Evolutionary conservation across 2,888 invertebrate genomes (phyloP).

Genomic region (Cryptocephalus moraei): DNA sequence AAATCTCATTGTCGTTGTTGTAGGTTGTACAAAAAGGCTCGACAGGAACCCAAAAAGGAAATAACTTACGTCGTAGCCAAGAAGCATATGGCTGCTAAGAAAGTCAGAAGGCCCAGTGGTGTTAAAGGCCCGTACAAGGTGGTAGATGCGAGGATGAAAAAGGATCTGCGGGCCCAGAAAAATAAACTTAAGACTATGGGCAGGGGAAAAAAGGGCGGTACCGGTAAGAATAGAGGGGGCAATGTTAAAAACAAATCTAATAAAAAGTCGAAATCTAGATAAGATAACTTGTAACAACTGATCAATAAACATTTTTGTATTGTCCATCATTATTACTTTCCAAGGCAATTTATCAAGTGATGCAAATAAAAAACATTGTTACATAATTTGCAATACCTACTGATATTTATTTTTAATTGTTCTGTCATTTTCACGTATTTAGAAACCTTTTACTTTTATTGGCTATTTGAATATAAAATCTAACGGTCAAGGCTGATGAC

Average conservation of each 20-base stretch:
- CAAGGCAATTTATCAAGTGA: no score
- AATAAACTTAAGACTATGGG: conserved; percentile 28
- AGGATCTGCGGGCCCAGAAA: conserved; percentile 69
- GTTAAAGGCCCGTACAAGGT: conserved; percentile 87
- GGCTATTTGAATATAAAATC: conserved; percentile 38
- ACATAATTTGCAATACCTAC: conserved; percentile 3
- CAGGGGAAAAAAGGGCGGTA: conserved; percentile 23
- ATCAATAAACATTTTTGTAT: no score
- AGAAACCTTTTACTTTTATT: conserved; percentile 13
- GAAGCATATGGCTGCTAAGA: conserved; percentile 69
- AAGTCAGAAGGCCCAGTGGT: conserved; percentile 69
- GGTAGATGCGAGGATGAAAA: conserved; percentile 95
- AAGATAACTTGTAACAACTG: neutral
- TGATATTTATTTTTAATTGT: conserved; percentile 5
- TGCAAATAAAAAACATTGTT: neutral
- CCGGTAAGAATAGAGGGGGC: conserved; percentile 24
- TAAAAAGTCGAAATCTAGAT: neutral
- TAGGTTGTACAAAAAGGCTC: conserved; percentile 86
- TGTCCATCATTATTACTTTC: no score
- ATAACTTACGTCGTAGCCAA: conserved; percentile 90
- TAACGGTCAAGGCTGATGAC: conserved; percentile 30
- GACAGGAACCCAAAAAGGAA: conserved; percentile 76
- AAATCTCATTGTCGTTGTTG: conserved; percentile 15
- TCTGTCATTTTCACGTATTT: conserved; percentile 1
- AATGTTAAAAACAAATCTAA: neutral